Conservation (phyloP, 2,113 vertebrate species). For the Nyctereutes procyonoides region DNA sequence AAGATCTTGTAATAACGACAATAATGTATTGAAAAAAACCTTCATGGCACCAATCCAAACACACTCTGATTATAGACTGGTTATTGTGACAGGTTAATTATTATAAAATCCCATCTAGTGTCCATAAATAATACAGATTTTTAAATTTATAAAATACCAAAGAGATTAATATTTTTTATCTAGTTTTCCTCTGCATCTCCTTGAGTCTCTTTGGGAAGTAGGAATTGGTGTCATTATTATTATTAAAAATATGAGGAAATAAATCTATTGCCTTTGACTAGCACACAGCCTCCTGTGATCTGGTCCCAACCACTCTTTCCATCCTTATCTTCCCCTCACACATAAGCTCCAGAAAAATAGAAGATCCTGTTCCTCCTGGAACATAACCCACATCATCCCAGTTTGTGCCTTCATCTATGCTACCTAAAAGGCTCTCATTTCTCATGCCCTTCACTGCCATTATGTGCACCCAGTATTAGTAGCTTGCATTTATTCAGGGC, state of each 20-base stretch:
- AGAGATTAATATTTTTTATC: conserved; percentile 9
- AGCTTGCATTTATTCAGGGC: not conserved
- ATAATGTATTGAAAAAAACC: conserved; percentile 17
- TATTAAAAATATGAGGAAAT: not conserved
- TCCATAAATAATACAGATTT: conserved; percentile 42
- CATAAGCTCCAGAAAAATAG: not conserved
- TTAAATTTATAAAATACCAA: conserved; percentile 38
- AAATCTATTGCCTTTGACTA: not conserved
- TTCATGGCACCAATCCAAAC: conserved; percentile 26
- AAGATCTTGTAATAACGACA: conserved; percentile 9
- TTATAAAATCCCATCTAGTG: not conserved
- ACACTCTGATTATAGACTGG: not conserved
- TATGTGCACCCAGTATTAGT: not conserved
- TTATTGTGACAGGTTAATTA: conserved; percentile 5
- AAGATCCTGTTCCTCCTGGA: not conserved
- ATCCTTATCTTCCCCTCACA: not conserved
- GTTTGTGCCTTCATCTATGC: not conserved
- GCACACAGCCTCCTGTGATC: not conserved
- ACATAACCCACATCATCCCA: not conserved
- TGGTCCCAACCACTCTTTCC: not conserved
- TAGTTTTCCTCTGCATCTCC: not conserved
- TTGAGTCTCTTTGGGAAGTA: not conserved
- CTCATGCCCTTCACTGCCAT: not conserved
- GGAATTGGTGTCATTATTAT: not conserved
- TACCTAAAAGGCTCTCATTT: not conserved